Evolutionary conservation across 2,888 invertebrate genomes (phyloP), one percentile per base, ranked within the genome.

Genomic region (Operophtera brumata): DNA sequence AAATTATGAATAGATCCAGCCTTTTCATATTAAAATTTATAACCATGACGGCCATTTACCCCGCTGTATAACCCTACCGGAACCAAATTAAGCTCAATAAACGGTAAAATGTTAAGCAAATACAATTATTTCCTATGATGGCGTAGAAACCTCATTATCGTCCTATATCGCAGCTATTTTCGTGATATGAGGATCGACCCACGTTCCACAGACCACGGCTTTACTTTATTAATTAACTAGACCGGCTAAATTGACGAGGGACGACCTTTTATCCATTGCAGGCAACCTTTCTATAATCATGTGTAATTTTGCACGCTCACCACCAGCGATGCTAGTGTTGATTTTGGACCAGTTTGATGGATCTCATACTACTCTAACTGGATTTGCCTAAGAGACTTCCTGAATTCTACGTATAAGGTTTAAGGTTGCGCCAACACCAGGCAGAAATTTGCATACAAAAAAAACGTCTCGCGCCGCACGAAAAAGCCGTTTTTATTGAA

Each of bases 211-310:
- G 45, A 42, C 47, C 49, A 35, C 43, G 55, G 63, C 64, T 73
- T 65, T 73, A 72, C 69, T 73, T 79, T 78, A 80, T 81, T 81
- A 82, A 83, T 82, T 82, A 84, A 86, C 70, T 82, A 78, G 81
- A 82, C 80, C 79, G 84, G 74, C 79, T 78, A 73, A 80, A 82
- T 79, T 73, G 77, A 69, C 67, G 67, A 71, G 77, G 74, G 65
- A 57, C 58, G 62, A 62, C 66, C 69, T 75, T 76, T 75, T 69
- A 70, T 72, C 68, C 64, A 32, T 35, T 30, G 28, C 51, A 30
- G 35, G 49, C 41, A 37, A 11, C 50, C 52, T 50, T 57, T 55
- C 46, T 47, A 46, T n/a, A 8, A 30, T 7, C 30, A 30, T 30
- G 30, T 30, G 7, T 30, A 8, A 2, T 30, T 2, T 30, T 30